Percentiles rank a stretch among this genome's conserved stretches.
Evolutionary conservation across 2,888 invertebrate genomes (phyloP).

Genomic region (Kuschelorhynchus macadamiae): DNA sequence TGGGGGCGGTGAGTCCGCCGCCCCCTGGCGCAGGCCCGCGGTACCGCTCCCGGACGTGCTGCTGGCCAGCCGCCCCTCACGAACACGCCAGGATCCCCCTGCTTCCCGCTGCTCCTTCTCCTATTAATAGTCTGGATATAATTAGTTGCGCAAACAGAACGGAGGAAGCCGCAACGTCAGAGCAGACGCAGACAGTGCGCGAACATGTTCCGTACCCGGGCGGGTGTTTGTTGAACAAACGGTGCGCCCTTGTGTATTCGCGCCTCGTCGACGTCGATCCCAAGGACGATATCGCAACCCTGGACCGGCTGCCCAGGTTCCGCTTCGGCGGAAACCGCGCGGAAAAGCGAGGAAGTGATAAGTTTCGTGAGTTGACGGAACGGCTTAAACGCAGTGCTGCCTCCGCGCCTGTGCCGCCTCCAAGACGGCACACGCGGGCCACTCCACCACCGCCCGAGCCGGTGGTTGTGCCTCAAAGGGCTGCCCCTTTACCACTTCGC

Average conservation of each 20-base stretch:
- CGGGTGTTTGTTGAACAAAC: slow-evolving; percentile 64
- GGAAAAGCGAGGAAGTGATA: slow-evolving; percentile 74
- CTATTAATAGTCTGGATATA: slow-evolving; percentile 69
- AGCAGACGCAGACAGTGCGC: slow-evolving; percentile 61
- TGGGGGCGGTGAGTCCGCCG: slow-evolving; percentile 72
- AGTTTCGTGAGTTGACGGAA: slow-evolving; percentile 83
- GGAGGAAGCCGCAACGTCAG: slow-evolving; percentile 66
- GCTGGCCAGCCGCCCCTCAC: slow-evolving; percentile 63
- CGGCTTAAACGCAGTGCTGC: slow-evolving; percentile 75
- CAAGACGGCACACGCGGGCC: slow-evolving; percentile 59
- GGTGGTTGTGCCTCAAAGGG: slow-evolving; percentile 14
- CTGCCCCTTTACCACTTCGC: slow-evolving; percentile 75
- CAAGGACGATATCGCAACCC: slow-evolving; percentile 69
- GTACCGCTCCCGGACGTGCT: slow-evolving; percentile 68
- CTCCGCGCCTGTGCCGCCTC: slow-evolving; percentile 63
- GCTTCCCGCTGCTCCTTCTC: slow-evolving; percentile 60
- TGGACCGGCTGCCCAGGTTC: slow-evolving; percentile 87
- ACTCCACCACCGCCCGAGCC: slow-evolving; percentile 55
- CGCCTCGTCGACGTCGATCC: slow-evolving; percentile 65
- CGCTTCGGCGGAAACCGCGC: slow-evolving; percentile 76
- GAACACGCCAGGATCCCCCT: slow-evolving; percentile 69
- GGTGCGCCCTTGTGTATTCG: slow-evolving; percentile 65
- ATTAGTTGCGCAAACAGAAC: slow-evolving; percentile 69
- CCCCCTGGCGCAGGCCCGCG: slow-evolving; percentile 71
- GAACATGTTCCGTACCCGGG: slow-evolving; percentile 64